Evolutionary conservation across 2,888 invertebrate genomes (phyloP).

Genomic region (Lasiommata megera): DNA sequence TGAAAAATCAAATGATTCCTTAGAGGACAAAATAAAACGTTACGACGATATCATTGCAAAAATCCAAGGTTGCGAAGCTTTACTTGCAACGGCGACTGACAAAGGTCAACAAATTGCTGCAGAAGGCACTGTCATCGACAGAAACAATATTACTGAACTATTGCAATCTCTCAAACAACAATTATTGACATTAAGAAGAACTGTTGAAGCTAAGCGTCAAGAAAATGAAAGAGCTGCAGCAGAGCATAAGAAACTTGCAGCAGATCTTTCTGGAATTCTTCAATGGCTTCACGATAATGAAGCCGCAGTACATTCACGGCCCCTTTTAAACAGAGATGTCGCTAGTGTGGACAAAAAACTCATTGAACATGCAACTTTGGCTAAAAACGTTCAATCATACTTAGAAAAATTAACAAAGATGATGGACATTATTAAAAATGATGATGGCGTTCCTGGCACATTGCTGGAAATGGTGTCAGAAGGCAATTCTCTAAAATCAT

Average conservation of each 20-base stretch:
- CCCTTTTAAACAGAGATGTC: conserved; percentile 88
- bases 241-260: conserved; percentile 91
- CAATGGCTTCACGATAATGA: conserved; percentile 93
- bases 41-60: conserved; percentile 93
- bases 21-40: conserved; percentile 92
- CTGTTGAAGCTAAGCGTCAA: conserved; percentile 92
- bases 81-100: conserved; percentile 92
- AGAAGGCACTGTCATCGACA: conserved; percentile 93
- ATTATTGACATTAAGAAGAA: conserved; percentile 87
- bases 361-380: conserved; percentile 87
- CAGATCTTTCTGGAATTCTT: conserved; percentile 90
- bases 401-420: conserved; percentile 86
- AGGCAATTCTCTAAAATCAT: conserved; percentile 88
- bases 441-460: conserved; percentile 90
- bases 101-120: conserved; percentile 96
- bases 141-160: conserved; percentile 93
- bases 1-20: conserved; percentile 89
- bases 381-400: conserved; percentile 85
- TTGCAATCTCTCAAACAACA: conserved; percentile 93
- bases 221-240: conserved; percentile 94
- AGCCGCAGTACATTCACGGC: conserved; percentile 89
- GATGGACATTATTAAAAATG: conserved; percentile 86
- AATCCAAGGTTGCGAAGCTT: conserved; percentile 94
- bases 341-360: conserved; percentile 91
- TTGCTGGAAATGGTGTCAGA: conserved; percentile 92